These are phyloP conservation scores for Trisateles emortualis DNA, from an alignment of 2,888 invertebrate species.

Conservation along the genomic window DNA sequence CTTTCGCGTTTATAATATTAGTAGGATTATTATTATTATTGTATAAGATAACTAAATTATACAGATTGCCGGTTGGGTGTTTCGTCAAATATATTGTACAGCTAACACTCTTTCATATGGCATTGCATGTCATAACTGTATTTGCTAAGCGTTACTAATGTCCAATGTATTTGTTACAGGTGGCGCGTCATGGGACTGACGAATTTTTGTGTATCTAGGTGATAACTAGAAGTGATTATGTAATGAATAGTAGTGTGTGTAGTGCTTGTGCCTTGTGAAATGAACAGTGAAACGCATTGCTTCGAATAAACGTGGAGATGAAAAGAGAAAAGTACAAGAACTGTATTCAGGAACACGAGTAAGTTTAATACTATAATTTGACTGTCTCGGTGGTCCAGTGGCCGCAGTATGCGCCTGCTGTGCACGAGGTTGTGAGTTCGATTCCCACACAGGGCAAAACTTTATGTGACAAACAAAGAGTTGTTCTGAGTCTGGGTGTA, in stretches of 20 bases:
- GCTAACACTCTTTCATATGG: slow-evolving; percentile 8
- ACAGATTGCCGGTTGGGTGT: too few relatives aligned
- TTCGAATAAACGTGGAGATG: slow-evolving; percentile 76
- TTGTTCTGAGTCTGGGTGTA: too few relatives aligned
- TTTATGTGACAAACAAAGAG: too few relatives aligned
- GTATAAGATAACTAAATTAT: too few relatives aligned
- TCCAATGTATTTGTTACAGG: slow-evolving; percentile 62
- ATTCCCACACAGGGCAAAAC: too few relatives aligned
- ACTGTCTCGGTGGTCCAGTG: too few relatives aligned
- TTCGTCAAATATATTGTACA: slow-evolving; percentile 7
- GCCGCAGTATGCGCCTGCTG: too few relatives aligned
- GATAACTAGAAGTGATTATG: slow-evolving; percentile 57
- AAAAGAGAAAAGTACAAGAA: slow-evolving; percentile 85
- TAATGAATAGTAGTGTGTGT: slow-evolving; percentile 54
- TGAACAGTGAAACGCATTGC: slow-evolving; percentile 67
- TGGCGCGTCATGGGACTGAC: slow-evolving; percentile 52
- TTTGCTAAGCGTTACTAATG: slow-evolving; percentile 45
- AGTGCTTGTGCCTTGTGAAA: slow-evolving; percentile 64
- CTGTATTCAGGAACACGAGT: slow-evolving; percentile 69
- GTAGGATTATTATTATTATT: too few relatives aligned
- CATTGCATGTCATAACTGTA: slow-evolving; percentile 28
- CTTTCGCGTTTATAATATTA: too few relatives aligned
- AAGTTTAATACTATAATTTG: slow-evolving; percentile 45
- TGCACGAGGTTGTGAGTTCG: too few relatives aligned
- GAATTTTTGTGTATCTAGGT: slow-evolving; percentile 50